Conservation (phyloP, 2,888 invertebrate species). For the Trachelus troglodyta region DNA sequence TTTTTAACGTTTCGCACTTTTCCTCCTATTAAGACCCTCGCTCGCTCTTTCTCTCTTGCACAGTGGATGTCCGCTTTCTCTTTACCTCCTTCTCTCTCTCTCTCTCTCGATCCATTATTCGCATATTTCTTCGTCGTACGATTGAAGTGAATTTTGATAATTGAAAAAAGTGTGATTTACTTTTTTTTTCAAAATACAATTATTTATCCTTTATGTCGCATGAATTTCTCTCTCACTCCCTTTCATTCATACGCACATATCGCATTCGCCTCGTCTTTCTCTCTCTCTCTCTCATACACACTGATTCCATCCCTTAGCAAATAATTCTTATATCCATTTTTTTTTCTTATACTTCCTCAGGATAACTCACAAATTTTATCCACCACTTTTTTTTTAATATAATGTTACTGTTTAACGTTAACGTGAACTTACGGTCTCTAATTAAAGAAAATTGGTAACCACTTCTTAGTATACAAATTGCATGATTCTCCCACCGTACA, state of each 20-base stretch:
- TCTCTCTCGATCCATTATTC: conserved; percentile 28
- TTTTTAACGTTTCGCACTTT: not conserved
- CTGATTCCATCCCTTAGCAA: not conserved
- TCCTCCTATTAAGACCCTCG: not conserved
- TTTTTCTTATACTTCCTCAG: not conserved
- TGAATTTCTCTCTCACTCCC: conserved; percentile 16
- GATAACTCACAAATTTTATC: not conserved
- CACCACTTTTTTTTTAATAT: not conserved
- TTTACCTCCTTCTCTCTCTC: conserved; percentile 22
- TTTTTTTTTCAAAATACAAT: conserved; percentile 37
- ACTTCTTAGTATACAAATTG: conserved; percentile 25
- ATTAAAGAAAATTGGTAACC: conserved; percentile 51
- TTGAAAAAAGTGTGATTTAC: conserved; percentile 34
- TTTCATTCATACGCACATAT: not conserved
- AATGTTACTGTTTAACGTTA: conserved; percentile 23
- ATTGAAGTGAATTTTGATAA: conserved; percentile 40
- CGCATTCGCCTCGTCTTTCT: not conserved
- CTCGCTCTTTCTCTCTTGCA: conserved; percentile 8
- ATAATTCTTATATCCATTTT: conserved; percentile 4
- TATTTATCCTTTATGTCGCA: conserved; percentile 24
- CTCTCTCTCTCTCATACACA: not conserved
- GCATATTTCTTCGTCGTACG: conserved; percentile 26
- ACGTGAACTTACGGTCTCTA: conserved; percentile 49
- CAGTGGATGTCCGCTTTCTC: conserved; percentile 18
- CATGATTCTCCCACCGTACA: conserved; percentile 3